Base-by-base conservation (phyloP, 2,888 invertebrate species). In the Dicranocentrus wangi region DNA sequence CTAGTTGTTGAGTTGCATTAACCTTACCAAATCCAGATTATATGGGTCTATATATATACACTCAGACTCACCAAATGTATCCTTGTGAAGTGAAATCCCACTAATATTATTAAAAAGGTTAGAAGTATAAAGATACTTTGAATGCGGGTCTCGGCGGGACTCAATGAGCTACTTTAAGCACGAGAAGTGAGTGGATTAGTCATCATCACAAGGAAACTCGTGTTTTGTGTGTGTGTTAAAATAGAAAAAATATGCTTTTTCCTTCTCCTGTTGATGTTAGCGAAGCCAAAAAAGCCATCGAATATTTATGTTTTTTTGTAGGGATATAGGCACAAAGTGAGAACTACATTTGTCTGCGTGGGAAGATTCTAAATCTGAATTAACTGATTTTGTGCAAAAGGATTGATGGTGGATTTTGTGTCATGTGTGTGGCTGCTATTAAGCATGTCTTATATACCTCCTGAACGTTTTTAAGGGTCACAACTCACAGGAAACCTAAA, bases 131-230 rank as follows among this genome's bases (percentile, higher is more conserved):
- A 28, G 28, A 58, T 58, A 27, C 28, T 28, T 28, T 60, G n/a
- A 65, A 25, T 75, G 55, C 27, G 65, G 39, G 27, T 53, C 72
- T 17, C 39, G 25, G 28, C 47, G 72, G 63, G 53, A 21, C 63
- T 21, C 60, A 63, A 61, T 66, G 53, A 55, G 65, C 63, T 25
- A 42, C 43, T 65, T 65, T 39, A 39, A 63, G 17, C 27, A 27
- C 25, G 32, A 27, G 28, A 17, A 32, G 55, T 10, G 43, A 39
- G 70, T 65, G 78, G 71, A 78, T 78, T 78, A 78, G 78, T 78
- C 78, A 78, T 78, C 78, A 61, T 63, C 77, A 71, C 71, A 78
- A 78, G 70, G 65, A 42, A 65, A 65, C 69, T 28, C 47, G 3
- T n/a, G n/a, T 47, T 53, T 25, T 68, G 60, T 60, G 5, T 60